These are phyloP conservation scores for Drosophila phalerata DNA, from an alignment of 2,888 invertebrate genomes.

Conservation along the genomic window DNA sequence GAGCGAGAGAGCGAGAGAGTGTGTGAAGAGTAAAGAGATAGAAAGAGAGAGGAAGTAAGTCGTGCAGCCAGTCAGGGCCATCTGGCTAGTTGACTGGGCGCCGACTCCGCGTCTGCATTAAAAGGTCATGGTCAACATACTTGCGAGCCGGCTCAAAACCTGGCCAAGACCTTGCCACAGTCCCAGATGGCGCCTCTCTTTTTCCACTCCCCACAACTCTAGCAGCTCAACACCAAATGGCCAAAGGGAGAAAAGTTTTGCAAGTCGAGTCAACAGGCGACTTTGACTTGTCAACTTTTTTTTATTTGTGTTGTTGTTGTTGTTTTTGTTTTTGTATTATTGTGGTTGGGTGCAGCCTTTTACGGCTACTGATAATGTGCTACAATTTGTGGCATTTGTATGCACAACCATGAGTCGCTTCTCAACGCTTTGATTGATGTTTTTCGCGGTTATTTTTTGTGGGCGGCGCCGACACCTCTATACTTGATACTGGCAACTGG, in stretches of 20 bases:
- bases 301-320: too few relatives aligned
- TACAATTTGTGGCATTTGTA: slow-evolving; percentile 57
- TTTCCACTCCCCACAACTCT: neutral
- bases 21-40: neutral
- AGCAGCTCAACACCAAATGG: neutral
- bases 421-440: slow-evolving; percentile 43
- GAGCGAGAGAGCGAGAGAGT: slow-evolving; percentile 4
- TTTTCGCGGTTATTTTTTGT: slow-evolving; percentile 12
- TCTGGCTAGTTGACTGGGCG: slow-evolving; percentile 61
- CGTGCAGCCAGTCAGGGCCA: slow-evolving; percentile 20
- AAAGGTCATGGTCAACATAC: slow-evolving; percentile 69
- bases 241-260: slow-evolving; percentile 12
- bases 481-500: slow-evolving; percentile 20
- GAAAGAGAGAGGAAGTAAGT: slow-evolving; percentile 5
- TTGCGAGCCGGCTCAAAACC: slow-evolving; percentile 27
- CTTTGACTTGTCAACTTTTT: slow-evolving; percentile 43
- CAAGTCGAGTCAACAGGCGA: slow-evolving; percentile 33
- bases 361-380: slow-evolving; percentile 32
- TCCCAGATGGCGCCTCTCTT: too few relatives aligned
- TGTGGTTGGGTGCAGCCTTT: slow-evolving; percentile 35
- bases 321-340: neutral
- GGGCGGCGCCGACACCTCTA: slow-evolving; percentile 49
- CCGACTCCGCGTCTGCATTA: slow-evolving; percentile 71
- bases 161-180: slow-evolving; percentile 10
- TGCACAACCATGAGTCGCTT: slow-evolving; percentile 32